Evolutionary conservation across 2,888 invertebrate species (phyloP).

Genomic region (Cecidostiba fungosa): DNA sequence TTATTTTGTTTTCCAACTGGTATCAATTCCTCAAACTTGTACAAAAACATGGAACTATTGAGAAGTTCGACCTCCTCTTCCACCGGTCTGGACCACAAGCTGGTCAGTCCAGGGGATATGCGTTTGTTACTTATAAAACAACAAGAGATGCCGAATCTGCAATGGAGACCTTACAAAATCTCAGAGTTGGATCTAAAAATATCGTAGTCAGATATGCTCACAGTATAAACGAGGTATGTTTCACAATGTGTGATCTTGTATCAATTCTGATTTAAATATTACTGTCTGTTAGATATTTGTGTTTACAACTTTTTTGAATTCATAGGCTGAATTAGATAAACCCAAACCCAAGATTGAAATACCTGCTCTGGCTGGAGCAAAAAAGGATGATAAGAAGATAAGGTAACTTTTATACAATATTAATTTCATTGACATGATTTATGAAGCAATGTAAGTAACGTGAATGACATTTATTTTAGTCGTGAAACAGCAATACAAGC

Average conservation of each 20-base stretch:
- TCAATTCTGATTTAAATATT: background rate
- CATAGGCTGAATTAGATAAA: constrained; percentile 88
- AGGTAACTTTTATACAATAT: constrained; percentile 69
- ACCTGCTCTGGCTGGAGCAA: constrained; percentile 87
- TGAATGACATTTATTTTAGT: constrained; percentile 79
- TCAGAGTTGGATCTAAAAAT: constrained; percentile 87
- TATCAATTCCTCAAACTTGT: constrained; percentile 97
- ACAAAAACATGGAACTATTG: constrained; percentile 95
- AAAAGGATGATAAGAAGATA: constrained; percentile 82
- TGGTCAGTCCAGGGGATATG: constrained; percentile 95
- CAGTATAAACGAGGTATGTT: constrained; percentile 84
- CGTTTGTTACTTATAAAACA: constrained; percentile 92
- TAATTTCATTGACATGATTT: constrained; percentile 1
- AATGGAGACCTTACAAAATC: constrained; percentile 88
- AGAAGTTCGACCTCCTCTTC: constrained; percentile 97
- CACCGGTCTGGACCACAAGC: constrained; percentile 94
- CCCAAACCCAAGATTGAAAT: constrained; percentile 89
- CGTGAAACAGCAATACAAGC: constrained; percentile 92
- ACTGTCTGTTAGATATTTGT: background rate
- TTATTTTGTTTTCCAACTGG: constrained; percentile 84
- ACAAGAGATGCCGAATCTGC: constrained; percentile 87
- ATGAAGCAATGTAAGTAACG: background rate
- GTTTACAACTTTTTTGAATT: constrained; percentile 54
- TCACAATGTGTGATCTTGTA: background rate
- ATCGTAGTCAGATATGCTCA: constrained; percentile 92